phyloP scores from a whole-genome alignment of 1,140 invertebrate species.

The Diuraphis noxia region DNA sequence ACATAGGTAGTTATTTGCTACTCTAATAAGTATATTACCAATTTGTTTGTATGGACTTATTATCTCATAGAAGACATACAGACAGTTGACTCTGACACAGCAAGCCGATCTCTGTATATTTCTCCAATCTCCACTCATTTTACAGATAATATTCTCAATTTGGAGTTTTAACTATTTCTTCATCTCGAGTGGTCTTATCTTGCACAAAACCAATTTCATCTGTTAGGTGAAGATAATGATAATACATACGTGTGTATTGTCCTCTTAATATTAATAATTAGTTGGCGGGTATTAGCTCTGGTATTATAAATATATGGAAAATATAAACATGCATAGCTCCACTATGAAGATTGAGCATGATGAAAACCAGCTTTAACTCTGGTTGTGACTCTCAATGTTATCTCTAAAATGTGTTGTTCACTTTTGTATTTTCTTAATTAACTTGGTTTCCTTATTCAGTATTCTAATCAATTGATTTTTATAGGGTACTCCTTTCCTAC shows the following conservation, averaged over 20 bases:
- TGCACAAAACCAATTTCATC: too few relatives aligned
- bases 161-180: too few relatives aligned
- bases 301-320: too few relatives aligned
- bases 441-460: not conserved
- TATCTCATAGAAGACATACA: not conserved
- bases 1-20: not conserved
- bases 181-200: too few relatives aligned
- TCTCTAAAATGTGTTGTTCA: not conserved
- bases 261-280: too few relatives aligned
- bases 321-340: too few relatives aligned
- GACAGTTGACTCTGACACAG: not conserved
- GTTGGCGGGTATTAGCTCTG: too few relatives aligned
- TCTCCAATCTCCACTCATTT: too few relatives aligned
- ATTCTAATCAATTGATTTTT: constrained; percentile 10
- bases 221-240: too few relatives aligned
- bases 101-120: too few relatives aligned
- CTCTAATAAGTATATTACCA: not conserved
- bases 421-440: not conserved
- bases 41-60: not conserved
- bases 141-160: too few relatives aligned
- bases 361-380: not conserved
- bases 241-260: too few relatives aligned
- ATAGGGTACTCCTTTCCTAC: constrained; percentile 41
- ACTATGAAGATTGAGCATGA: not conserved
- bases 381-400: not conserved